Evolutionary conservation across 2,797 vertebrate species (phyloP).

Genomic region (Enteromius anoplus): DNA sequence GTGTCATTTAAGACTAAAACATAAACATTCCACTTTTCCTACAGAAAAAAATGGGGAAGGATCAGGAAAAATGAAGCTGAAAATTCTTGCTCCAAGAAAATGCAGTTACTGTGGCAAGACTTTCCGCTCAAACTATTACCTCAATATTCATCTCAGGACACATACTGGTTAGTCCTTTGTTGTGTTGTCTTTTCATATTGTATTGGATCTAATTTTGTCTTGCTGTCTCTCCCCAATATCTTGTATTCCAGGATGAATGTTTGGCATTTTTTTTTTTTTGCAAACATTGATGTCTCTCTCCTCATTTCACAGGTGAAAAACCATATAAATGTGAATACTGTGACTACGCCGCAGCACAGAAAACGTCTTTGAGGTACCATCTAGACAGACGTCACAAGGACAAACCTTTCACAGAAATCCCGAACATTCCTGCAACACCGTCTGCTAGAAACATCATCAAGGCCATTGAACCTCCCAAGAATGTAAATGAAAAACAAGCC

Average conservation of each 20-base stretch:
- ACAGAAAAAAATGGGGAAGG: slow-evolving; percentile 86
- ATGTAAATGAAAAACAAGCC: slow-evolving; percentile 66
- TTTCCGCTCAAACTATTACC: slow-evolving; percentile 98
- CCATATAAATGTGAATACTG: slow-evolving; percentile 96
- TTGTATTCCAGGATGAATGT: not conserved
- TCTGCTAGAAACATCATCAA: slow-evolving; percentile 65
- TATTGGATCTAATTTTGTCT: not conserved
- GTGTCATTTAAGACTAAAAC: not conserved
- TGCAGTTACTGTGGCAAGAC: slow-evolving; percentile 96
- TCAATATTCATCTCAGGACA: slow-evolving; percentile 98
- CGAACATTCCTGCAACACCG: slow-evolving; percentile 71
- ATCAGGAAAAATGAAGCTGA: slow-evolving; percentile 82
- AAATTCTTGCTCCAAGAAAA: slow-evolving; percentile 84
- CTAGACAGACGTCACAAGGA: slow-evolving; percentile 94
- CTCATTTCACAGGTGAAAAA: slow-evolving; percentile 88
- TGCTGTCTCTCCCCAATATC: not conserved
- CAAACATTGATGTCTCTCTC: not conserved
- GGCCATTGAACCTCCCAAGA: slow-evolving; percentile 69
- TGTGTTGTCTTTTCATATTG: not conserved
- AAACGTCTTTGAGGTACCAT: slow-evolving; percentile 95
- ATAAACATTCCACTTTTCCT: slow-evolving; percentile 21
- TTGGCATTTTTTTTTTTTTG: not conserved
- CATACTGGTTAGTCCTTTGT: slow-evolving; percentile 86
- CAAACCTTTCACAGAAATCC: slow-evolving; percentile 76
- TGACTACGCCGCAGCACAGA: slow-evolving; percentile 96